These are phyloP conservation scores for Rhopalosiphum padi DNA, from an alignment of 1,140 invertebrate species.

Conservation along the genomic window DNA sequence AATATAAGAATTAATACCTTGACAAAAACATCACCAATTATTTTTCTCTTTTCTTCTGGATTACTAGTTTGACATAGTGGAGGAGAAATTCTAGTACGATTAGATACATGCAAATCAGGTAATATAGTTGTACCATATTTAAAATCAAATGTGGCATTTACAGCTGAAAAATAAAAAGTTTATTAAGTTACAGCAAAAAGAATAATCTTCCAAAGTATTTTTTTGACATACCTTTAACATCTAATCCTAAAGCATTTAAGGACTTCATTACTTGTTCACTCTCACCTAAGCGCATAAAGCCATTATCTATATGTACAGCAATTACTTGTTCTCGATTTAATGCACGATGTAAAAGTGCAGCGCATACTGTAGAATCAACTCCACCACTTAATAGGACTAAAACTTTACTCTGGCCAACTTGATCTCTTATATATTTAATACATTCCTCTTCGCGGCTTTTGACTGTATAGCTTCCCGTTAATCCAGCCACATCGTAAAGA, in stretches of 20 bases:
- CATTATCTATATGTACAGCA: constrained; percentile 98
- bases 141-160: constrained; percentile 78
- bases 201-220: not conserved
- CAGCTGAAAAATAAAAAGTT: constrained; percentile 65
- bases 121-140: constrained; percentile 79
- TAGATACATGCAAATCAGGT: constrained; percentile 68
- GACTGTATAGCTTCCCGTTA: constrained; percentile 89
- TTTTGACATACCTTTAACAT: constrained; percentile 72
- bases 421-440: constrained; percentile 89
- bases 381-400: constrained; percentile 95
- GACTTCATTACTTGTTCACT: constrained; percentile 87
- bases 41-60: constrained; percentile 97
- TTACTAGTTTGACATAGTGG: constrained; percentile 85
- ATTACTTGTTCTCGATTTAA: constrained; percentile 90
- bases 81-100: constrained; percentile 79
- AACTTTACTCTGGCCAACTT: constrained; percentile 92
- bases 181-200: constrained; percentile 11
- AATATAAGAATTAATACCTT: constrained; percentile 65
- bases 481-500: constrained; percentile 86
- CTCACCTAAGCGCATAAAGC: constrained; percentile 97
- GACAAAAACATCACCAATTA: constrained; percentile 98
- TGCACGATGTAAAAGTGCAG: constrained; percentile 90
- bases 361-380: constrained; percentile 98
- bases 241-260: constrained; percentile 84
- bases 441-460: constrained; percentile 87